Conservation (phyloP, 2,888 invertebrate species). For the Harpalus rubripes region DNA sequence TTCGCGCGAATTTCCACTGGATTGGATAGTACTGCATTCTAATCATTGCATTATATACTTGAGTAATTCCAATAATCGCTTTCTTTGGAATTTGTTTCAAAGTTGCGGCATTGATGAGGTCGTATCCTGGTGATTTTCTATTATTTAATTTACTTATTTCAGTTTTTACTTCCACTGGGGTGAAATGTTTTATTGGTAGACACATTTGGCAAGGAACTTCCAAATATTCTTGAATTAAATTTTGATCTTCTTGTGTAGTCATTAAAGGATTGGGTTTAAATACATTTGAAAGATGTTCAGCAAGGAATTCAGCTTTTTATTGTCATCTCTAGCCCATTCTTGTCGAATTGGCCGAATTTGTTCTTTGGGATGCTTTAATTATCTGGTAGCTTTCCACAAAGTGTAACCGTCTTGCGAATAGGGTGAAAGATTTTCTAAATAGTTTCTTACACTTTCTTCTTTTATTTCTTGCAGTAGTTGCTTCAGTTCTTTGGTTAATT, state of each 20-base stretch:
- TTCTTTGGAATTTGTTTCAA: slow-evolving; percentile 68
- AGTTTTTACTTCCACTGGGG: slow-evolving; percentile 53
- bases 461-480: slow-evolving; percentile 49
- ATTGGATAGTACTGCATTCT: slow-evolving; percentile 69
- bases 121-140: slow-evolving; percentile 68
- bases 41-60: slow-evolving; percentile 67
- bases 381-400: slow-evolving; percentile 70
- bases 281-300: slow-evolving; percentile 67
- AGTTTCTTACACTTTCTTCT: slow-evolving; percentile 57
- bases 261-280: slow-evolving; percentile 68
- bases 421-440: slow-evolving; percentile 59
- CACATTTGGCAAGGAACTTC: slow-evolving; percentile 35
- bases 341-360: slow-evolving; percentile 67
- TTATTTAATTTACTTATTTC: slow-evolving; percentile 52
- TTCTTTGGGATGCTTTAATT: slow-evolving; percentile 67
- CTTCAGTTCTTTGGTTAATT: slow-evolving; percentile 52
- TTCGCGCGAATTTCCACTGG: slow-evolving; percentile 67
- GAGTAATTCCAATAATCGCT: slow-evolving; percentile 4
- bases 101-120: slow-evolving; percentile 69
- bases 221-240: background rate
- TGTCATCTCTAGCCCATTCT: slow-evolving; percentile 68
- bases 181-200: slow-evolving; percentile 49
- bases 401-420: slow-evolving; percentile 66
- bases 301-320: slow-evolving; percentile 69
- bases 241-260: background rate